Percentiles rank a stretch among this genome's conserved stretches.
These are phyloP conservation scores for Scaptomyza montana DNA, from an alignment of 1,140 invertebrate genomes.

Conservation along the genomic window DNA sequence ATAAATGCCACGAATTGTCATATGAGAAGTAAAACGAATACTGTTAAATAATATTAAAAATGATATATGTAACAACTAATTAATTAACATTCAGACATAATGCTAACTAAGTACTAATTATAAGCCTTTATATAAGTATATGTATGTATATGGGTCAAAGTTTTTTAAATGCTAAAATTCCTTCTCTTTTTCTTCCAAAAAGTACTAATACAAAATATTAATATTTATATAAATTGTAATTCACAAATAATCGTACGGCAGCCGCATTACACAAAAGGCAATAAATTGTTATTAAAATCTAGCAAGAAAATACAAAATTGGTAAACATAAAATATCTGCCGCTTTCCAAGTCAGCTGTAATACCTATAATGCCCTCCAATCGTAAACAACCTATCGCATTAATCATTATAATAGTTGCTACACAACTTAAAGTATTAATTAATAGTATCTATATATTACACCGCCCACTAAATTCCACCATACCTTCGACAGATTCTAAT, in stretches of 20 bases:
- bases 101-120: slow-evolving; percentile 35
- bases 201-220: slow-evolving; percentile 31
- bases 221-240: slow-evolving; percentile 20
- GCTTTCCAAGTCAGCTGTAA: slow-evolving; percentile 41
- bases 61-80: slow-evolving; percentile 57
- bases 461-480: slow-evolving; percentile 28
- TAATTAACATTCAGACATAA: slow-evolving; percentile 49
- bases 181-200: slow-evolving; percentile 58
- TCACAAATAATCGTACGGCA: too few relatives aligned
- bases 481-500: slow-evolving; percentile 62
- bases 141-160: neutral
- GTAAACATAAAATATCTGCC: slow-evolving; percentile 42
- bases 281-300: slow-evolving; percentile 40
- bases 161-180: slow-evolving; percentile 53
- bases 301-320: slow-evolving; percentile 34
- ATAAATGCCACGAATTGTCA: slow-evolving; percentile 13
- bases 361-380: too few relatives aligned
- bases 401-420: slow-evolving; percentile 52
- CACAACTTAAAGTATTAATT: slow-evolving; percentile 65
- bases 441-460: slow-evolving; percentile 20
- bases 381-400: slow-evolving; percentile 9
- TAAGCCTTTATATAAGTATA: neutral
- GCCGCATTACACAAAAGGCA: slow-evolving; percentile 33
- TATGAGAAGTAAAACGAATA: slow-evolving; percentile 46
- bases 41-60: slow-evolving; percentile 54